Conservation (phyloP, 2,888 invertebrate genomes). For the Andrena marginata region DNA sequence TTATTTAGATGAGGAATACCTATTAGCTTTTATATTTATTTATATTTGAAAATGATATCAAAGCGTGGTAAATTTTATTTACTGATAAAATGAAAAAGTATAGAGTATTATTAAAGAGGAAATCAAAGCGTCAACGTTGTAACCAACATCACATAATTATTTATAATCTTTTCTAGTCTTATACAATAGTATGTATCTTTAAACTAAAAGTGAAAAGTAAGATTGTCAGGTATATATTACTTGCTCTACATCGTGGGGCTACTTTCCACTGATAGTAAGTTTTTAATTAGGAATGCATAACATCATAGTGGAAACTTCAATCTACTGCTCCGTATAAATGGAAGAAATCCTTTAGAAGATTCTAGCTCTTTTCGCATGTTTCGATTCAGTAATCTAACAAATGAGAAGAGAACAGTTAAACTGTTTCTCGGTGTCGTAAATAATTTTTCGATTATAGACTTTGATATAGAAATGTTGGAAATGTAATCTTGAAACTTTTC, state of each 20-base stretch:
- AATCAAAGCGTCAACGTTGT: conserved; percentile 9
- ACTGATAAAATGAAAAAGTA: not conserved
- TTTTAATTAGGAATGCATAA: conserved; percentile 16
- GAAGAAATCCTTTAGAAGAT: not conserved
- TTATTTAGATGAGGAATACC: not conserved
- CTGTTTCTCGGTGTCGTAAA: conserved; percentile 15
- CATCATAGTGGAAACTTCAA: conserved; percentile 9
- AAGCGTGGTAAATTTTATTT: not conserved
- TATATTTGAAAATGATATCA: not conserved
- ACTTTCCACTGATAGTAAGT: not conserved
- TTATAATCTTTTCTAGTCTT: conserved; percentile 14
- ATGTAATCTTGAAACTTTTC: conserved; percentile 27
- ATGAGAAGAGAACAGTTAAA: conserved; percentile 37
- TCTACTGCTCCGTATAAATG: not conserved
- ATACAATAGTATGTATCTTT: not conserved
- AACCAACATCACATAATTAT: not conserved
- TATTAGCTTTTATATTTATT: conserved; percentile 17
- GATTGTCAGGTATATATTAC: conserved; percentile 5
- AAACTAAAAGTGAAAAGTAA: not conserved
- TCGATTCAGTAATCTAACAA: not conserved
- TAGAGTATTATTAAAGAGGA: not conserved
- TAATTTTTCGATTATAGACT: conserved; percentile 19
- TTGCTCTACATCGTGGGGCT: not conserved
- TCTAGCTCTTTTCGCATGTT: not conserved
- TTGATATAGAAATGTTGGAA: conserved; percentile 27